These are phyloP conservation scores for Microctonus aethiopoides DNA, from an alignment of 2,888 invertebrate species.

Conservation along the genomic window DNA sequence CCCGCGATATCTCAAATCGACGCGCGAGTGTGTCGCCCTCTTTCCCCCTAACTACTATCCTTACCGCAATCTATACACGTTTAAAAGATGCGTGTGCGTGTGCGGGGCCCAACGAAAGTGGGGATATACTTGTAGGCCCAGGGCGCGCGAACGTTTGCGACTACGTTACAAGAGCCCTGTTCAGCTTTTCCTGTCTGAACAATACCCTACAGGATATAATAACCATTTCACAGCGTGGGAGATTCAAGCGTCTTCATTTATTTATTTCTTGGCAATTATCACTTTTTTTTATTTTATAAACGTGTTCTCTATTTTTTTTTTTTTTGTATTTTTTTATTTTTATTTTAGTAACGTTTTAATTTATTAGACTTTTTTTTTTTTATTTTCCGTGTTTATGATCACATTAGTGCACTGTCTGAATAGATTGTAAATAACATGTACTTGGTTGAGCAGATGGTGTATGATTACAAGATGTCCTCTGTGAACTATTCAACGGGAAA, in stretches of 20 bases:
- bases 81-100: slow-evolving; percentile 29
- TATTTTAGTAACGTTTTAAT: slow-evolving; percentile 7
- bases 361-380: neutral
- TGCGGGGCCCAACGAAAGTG: neutral
- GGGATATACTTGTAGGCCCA: slow-evolving; percentile 36
- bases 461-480: too few species aligned
- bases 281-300: slow-evolving; percentile 38
- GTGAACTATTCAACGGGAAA: too few species aligned
- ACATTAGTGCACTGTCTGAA: too few species aligned
- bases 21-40: slow-evolving; percentile 44
- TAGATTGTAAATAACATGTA: too few species aligned
- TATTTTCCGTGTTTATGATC: neutral
- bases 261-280: slow-evolving; percentile 49
- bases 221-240: slow-evolving; percentile 59
- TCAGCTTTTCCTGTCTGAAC: slow-evolving; percentile 61
- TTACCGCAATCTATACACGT: slow-evolving; percentile 6
- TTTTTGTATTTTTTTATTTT: too few species aligned
- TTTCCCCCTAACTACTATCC: neutral
- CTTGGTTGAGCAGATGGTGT: too few species aligned
- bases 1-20: slow-evolving; percentile 62
- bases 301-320: slow-evolving; percentile 31
- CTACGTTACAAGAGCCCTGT: slow-evolving; percentile 57
- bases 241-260: slow-evolving; percentile 51
- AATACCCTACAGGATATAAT: slow-evolving; percentile 59
- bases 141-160: slow-evolving; percentile 39